Evolutionary conservation across 2,797 vertebrate genomes (phyloP).

Genomic region (Clamator glandarius): DNA sequence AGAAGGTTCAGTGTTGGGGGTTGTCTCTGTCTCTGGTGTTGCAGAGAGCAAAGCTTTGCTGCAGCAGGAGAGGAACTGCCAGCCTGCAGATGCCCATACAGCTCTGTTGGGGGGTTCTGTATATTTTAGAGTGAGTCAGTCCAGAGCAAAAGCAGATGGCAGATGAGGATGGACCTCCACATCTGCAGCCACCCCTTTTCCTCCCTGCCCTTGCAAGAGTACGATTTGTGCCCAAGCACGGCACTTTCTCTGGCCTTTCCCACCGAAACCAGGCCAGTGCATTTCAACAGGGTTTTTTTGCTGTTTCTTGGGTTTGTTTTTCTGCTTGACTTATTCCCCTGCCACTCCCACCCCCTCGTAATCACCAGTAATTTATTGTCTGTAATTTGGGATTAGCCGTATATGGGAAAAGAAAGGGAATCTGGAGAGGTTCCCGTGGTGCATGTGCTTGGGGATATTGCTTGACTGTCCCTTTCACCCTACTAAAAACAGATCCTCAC

Average conservation of each 20-base stretch:
- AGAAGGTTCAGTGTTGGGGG: neutral
- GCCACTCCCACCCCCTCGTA: neutral
- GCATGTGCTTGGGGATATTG: neutral
- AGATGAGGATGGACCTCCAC: neutral
- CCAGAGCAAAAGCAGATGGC: neutral
- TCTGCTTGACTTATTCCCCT: neutral
- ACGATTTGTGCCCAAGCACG: neutral
- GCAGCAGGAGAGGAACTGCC: neutral
- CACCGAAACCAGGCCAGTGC: neutral
- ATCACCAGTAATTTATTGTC: constrained; percentile 51
- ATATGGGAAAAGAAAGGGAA: constrained; percentile 47
- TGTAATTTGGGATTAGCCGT: constrained; percentile 32
- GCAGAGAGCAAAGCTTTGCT: neutral
- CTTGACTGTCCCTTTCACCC: constrained; percentile 32
- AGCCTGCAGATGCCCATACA: neutral
- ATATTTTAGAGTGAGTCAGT: neutral
- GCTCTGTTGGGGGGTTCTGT: neutral
- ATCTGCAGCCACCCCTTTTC: neutral
- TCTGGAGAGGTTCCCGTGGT: constrained; percentile 31
- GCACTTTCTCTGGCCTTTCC: constrained; percentile 19
- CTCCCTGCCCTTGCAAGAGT: neutral
- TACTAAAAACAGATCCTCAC: neutral
- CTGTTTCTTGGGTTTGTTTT: neutral
- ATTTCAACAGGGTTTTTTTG: constrained; percentile 5
- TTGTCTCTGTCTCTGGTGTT: neutral